phyloP scores from a whole-genome alignment of 1,140 invertebrate genomes.

The Trypoxylus dichotomus region DNA sequence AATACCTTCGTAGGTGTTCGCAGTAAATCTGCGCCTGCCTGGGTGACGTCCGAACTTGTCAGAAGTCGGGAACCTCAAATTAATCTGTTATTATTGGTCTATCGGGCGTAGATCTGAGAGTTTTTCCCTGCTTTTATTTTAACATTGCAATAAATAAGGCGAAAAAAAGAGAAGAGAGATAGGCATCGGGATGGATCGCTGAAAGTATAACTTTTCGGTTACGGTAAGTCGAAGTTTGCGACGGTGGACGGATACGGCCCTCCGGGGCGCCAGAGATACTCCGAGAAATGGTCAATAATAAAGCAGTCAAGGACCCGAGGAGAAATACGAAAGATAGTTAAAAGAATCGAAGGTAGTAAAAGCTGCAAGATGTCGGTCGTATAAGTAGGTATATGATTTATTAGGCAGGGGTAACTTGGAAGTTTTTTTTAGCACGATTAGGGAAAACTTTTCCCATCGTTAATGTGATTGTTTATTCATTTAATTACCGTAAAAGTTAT shows the following conservation, averaged over 20 bases:
- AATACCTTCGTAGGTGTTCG: not conserved
- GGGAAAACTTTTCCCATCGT: not conserved
- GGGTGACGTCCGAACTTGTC: not conserved
- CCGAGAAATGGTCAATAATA: conserved; percentile 19
- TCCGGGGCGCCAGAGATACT: conserved; percentile 24
- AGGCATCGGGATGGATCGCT: conserved; percentile 5
- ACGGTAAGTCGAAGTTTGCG: not conserved
- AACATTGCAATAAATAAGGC: conserved; percentile 28
- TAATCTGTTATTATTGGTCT: conserved; percentile 28
- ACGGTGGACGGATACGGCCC: not conserved
- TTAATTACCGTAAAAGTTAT: too few relatives aligned
- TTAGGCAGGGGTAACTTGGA: not conserved
- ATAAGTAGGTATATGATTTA: not conserved
- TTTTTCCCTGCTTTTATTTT: conserved; percentile 29
- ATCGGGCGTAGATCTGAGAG: conserved; percentile 20
- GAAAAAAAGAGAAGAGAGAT: not conserved
- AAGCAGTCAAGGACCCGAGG: conserved; percentile 18
- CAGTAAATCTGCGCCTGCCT: not conserved
- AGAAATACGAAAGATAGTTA: not conserved
- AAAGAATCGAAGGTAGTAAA: not conserved
- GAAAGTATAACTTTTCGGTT: conserved; percentile 1
- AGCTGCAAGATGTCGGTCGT: not conserved
- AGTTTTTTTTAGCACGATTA: not conserved
- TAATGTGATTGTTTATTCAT: too few relatives aligned
- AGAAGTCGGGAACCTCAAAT: conserved; percentile 22